phyloP scores from a whole-genome alignment of 2,888 invertebrate species.

The Nomada fucata region DNA sequence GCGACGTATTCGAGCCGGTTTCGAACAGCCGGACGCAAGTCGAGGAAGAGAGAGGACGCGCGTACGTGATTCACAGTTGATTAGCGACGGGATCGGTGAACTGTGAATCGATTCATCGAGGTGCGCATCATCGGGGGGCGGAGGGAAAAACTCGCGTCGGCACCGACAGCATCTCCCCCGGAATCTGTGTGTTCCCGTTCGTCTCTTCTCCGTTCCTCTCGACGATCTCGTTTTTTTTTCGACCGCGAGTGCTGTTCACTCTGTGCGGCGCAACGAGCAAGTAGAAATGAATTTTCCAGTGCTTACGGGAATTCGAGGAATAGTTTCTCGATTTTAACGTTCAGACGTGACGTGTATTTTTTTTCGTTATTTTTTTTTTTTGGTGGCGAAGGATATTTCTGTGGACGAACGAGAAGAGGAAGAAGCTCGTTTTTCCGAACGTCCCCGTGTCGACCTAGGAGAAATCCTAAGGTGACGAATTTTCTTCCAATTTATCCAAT shows the following conservation, averaged over 20 bases:
- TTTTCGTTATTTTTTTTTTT: too few relatives aligned
- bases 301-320: slow-evolving; percentile 1
- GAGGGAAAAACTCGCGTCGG: slow-evolving; percentile 45
- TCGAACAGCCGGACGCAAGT: slow-evolving; percentile 32
- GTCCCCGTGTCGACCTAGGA: slow-evolving; percentile 1
- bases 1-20: slow-evolving; percentile 47
- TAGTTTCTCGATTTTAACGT: not conserved
- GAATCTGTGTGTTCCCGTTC: slow-evolving; percentile 1
- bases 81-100: slow-evolving; percentile 77
- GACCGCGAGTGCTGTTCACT: too few relatives aligned
- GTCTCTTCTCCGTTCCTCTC: slow-evolving; percentile 16
- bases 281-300: not conserved
- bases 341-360: too few relatives aligned
- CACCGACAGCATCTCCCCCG: slow-evolving; percentile 51
- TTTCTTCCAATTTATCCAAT: slow-evolving; percentile 52
- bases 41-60: slow-evolving; percentile 16
- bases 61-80: slow-evolving; percentile 75
- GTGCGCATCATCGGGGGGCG: slow-evolving; percentile 68
- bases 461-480: slow-evolving; percentile 28
- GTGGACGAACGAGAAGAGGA: not conserved
- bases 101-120: slow-evolving; percentile 78
- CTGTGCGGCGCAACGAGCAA: not conserved
- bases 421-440: not conserved
- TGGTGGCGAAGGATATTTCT: not conserved
- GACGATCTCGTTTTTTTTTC: not conserved